Percentiles rank a stretch among this genome's conserved stretches.
Conservation (phyloP, 2,888 invertebrate genomes). For the Seladonia tumulorum region DNA sequence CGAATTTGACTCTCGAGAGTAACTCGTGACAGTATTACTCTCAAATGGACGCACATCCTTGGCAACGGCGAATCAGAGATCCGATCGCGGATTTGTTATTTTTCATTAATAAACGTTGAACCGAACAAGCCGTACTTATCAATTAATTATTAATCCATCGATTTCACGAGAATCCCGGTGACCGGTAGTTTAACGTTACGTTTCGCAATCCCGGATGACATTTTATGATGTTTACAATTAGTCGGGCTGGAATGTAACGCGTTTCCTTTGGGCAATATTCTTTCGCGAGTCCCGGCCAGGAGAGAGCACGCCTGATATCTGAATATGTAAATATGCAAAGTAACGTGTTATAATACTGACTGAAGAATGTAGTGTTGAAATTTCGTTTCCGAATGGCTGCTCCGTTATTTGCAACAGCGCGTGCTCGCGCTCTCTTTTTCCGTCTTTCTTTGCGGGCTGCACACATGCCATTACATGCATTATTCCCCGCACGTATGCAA, state of each 20-base stretch:
- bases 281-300: not conserved
- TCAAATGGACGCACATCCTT: too few species aligned
- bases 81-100: not conserved
- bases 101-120: not conserved
- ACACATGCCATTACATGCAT: constrained; percentile 15
- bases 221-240: constrained; percentile 22
- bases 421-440: not conserved
- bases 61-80: not conserved
- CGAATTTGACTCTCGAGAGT: too few species aligned
- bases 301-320: constrained; percentile 24
- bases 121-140: not conserved
- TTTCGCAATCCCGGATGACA: not conserved
- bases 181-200: not conserved
- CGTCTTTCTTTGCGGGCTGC: constrained; percentile 4
- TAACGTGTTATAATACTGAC: constrained; percentile 58
- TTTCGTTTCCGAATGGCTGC: constrained; percentile 48
- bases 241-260: constrained; percentile 13
- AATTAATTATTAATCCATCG: not conserved
- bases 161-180: not conserved
- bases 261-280: not conserved
- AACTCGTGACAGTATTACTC: too few species aligned
- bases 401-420: constrained; percentile 18
- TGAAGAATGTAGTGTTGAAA: constrained; percentile 58
- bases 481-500: constrained; percentile 20
- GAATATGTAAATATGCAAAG: constrained; percentile 67